Conservation (phyloP, 2,888 invertebrate genomes). For the Chirona hameri region DNA sequence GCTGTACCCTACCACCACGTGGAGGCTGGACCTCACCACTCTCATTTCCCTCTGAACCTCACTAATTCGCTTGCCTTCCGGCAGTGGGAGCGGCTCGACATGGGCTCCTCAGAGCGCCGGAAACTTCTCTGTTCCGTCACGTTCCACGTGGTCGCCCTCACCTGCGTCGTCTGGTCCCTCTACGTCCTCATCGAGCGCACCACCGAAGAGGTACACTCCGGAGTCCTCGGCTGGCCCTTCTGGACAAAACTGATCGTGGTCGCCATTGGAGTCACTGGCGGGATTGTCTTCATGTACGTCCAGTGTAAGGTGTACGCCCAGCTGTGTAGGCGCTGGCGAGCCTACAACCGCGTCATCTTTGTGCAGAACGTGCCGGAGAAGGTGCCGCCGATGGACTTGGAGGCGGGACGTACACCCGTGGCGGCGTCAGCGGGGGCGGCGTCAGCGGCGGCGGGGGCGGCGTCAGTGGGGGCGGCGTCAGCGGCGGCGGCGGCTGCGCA, state of each 20-base stretch:
- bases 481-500: not conserved
- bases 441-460: too few relatives aligned
- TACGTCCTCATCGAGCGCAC: slow-evolving; percentile 95
- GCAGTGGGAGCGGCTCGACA: slow-evolving; percentile 92
- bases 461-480: too few relatives aligned
- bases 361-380: slow-evolving; percentile 91
- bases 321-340: slow-evolving; percentile 89
- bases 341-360: slow-evolving; percentile 88
- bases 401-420: not conserved
- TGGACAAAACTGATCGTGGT: slow-evolving; percentile 98
- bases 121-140: slow-evolving; percentile 88
- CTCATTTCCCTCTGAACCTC: too few relatives aligned
- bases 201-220: slow-evolving; percentile 77
- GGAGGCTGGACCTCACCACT: too few relatives aligned
- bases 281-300: slow-evolving; percentile 96
- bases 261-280: slow-evolving; percentile 92
- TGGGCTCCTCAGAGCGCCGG: slow-evolving; percentile 87
- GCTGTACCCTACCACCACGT: too few relatives aligned
- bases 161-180: slow-evolving; percentile 96
- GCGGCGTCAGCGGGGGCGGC: too few relatives aligned
- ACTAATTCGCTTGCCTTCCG: slow-evolving; percentile 43
- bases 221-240: slow-evolving; percentile 89
- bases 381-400: not conserved
- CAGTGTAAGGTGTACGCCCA: slow-evolving; percentile 94
- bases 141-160: slow-evolving; percentile 91